These are phyloP conservation scores for Pygocentrus nattereri DNA, from an alignment of 2,797 vertebrate species.

Conservation along the genomic window DNA sequence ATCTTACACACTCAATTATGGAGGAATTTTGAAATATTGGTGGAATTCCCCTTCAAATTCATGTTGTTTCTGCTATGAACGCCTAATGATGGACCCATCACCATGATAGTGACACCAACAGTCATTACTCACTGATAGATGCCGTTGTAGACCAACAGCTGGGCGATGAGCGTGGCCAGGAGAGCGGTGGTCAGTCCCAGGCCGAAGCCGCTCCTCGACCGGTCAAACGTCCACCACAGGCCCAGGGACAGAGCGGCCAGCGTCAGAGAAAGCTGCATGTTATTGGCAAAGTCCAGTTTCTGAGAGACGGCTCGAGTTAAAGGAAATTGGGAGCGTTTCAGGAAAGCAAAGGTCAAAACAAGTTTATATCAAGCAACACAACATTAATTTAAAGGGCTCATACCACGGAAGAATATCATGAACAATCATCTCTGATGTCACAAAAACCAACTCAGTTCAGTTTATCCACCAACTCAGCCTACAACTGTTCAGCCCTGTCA, in stretches of 20 bases:
- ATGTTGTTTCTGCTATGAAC: too few species aligned
- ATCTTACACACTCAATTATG: too few species aligned
- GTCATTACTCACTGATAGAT: constrained; percentile 90
- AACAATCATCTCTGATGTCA: too few species aligned
- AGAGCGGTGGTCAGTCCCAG: constrained; percentile 97
- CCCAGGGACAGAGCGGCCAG: constrained; percentile 94
- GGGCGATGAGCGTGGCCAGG: constrained; percentile 93
- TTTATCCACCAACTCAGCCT: neutral
- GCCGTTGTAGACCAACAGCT: constrained; percentile 97
- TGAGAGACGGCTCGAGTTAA: constrained; percentile 80
- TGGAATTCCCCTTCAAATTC: too few species aligned
- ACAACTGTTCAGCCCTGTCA: neutral
- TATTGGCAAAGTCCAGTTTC: constrained; percentile 98
- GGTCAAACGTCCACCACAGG: constrained; percentile 98
- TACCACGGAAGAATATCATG: too few species aligned
- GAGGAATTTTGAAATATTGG: too few species aligned
- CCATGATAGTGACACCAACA: too few species aligned
- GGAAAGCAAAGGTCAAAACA: neutral
- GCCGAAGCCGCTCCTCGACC: constrained; percentile 95
- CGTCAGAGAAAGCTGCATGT: constrained; percentile 93
- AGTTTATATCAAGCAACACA: neutral
- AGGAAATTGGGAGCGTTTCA: constrained; percentile 66
- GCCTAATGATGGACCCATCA: too few species aligned
- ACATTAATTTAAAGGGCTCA: too few species aligned
- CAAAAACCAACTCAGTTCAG: neutral